Conservation (phyloP, 1,140 invertebrate species). For the Bombus huntii region DNA sequence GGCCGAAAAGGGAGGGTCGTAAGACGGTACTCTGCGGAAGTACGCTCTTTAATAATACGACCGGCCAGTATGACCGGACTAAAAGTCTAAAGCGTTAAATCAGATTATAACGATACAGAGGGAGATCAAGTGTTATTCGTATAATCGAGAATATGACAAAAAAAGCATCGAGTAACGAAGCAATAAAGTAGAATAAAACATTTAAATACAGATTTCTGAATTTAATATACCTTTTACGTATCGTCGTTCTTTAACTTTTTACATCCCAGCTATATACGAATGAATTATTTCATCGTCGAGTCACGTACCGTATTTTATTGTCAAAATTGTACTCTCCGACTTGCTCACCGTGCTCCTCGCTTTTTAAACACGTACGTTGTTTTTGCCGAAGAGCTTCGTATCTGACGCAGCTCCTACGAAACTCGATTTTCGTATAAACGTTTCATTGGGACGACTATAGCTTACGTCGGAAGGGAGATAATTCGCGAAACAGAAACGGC, state of each 20-base stretch:
- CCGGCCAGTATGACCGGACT: too few species aligned
- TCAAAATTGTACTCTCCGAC: neutral
- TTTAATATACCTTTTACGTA: too few species aligned
- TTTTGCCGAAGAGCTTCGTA: neutral
- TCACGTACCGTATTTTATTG: neutral
- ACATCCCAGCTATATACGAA: too few species aligned
- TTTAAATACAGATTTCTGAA: too few species aligned
- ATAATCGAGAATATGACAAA: too few species aligned
- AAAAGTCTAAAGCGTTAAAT: neutral
- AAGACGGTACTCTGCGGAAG: too few species aligned
- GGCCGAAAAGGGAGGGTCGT: too few species aligned
- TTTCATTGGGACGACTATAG: neutral
- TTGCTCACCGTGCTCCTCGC: neutral
- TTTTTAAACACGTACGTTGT: neutral
- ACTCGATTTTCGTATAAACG: slow-evolving; percentile 6
- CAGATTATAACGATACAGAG: neutral
- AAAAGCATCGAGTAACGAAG: too few species aligned
- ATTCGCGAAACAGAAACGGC: neutral
- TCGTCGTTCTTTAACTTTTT: too few species aligned
- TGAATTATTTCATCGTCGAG: too few species aligned
- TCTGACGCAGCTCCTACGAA: too few species aligned
- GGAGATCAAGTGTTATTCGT: too few species aligned
- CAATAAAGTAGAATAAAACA: accelerated
- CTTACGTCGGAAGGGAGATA: neutral
- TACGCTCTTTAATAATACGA: neutral